A percentile compares a stretch with the other conserved stretches of the same genome.
phyloP scores from a whole-genome alignment of 2,888 invertebrate genomes.

The Melinaea marsaeus region DNA sequence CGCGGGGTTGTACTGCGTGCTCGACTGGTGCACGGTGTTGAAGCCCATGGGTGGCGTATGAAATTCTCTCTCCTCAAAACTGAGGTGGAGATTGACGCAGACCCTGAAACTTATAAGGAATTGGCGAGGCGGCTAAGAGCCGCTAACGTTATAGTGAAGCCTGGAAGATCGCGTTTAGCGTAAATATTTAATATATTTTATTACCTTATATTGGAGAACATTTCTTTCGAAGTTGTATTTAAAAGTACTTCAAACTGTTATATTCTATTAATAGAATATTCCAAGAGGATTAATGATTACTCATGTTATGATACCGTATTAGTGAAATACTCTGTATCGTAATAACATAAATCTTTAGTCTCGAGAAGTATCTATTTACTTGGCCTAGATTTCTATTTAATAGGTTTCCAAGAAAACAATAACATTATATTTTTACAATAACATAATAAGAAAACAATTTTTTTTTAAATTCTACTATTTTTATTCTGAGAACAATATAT shows the following conservation, averaged over 20 bases:
- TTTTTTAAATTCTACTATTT: too few species aligned
- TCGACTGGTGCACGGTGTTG: constrained; percentile 63
- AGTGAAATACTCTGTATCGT: background rate
- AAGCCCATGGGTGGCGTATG: constrained; percentile 70
- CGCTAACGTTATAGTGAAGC: constrained; percentile 62
- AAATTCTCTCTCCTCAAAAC: constrained; percentile 64
- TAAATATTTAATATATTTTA: constrained; percentile 49
- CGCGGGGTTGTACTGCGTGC: constrained; percentile 64
- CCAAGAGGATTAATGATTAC: too few species aligned
- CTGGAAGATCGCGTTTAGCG: constrained; percentile 52
- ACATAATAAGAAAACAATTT: too few species aligned
- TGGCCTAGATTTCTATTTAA: too few species aligned
- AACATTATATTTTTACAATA: too few species aligned
- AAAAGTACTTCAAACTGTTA: too few species aligned
- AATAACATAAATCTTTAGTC: background rate
- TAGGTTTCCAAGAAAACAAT: too few species aligned
- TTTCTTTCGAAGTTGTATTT: too few species aligned
- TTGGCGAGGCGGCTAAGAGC: constrained; percentile 61
- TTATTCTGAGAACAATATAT: too few species aligned
- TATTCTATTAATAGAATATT: too few species aligned
- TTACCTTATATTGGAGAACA: background rate
- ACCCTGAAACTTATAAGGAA: constrained; percentile 59
- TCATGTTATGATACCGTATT: background rate
- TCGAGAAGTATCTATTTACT: too few species aligned
- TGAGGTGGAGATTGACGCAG: constrained; percentile 70